These are phyloP conservation scores for Sebastes nivosus DNA, from an alignment of 2,797 vertebrate species.

Conservation along the genomic window DNA sequence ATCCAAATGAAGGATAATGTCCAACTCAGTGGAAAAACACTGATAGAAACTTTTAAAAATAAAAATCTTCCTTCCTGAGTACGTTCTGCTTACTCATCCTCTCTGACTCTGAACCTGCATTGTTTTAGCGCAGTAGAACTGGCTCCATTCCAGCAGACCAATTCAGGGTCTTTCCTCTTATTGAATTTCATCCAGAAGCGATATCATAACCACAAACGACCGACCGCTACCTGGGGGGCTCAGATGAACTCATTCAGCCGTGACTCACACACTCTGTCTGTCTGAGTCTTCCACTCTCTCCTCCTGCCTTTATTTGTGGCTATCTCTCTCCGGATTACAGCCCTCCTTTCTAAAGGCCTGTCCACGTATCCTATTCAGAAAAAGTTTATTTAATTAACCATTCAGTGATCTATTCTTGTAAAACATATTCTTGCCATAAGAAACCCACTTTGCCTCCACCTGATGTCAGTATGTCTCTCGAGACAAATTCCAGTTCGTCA, in stretches of 20 bases:
- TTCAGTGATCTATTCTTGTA: neutral
- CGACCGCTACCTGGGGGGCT: conserved; percentile 83
- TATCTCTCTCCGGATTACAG: conserved; percentile 44
- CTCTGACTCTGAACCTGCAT: conserved; percentile 41
- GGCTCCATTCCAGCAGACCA: conserved; percentile 80
- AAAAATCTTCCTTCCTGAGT: conserved; percentile 54
- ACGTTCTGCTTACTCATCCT: conserved; percentile 19
- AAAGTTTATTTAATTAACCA: neutral
- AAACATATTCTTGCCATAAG: neutral
- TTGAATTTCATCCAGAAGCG: conserved; percentile 86
- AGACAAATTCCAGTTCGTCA: neutral
- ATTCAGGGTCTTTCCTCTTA: conserved; percentile 84
- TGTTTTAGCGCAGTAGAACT: conserved; percentile 69
- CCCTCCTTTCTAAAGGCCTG: neutral
- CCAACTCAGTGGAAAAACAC: neutral
- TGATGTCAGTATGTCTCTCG: fast-evolving
- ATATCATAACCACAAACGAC: conserved; percentile 89
- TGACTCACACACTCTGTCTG: conserved; percentile 44
- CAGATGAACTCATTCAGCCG: conserved; percentile 79
- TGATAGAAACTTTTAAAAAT: neutral
- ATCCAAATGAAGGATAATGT: neutral
- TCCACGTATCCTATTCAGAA: neutral
- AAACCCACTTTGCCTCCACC: neutral
- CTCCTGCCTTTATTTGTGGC: conserved; percentile 24
- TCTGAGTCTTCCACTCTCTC: conserved; percentile 13